Conservation (phyloP, 2,797 vertebrate genomes). For the Premnoplex brunnescens region DNA sequence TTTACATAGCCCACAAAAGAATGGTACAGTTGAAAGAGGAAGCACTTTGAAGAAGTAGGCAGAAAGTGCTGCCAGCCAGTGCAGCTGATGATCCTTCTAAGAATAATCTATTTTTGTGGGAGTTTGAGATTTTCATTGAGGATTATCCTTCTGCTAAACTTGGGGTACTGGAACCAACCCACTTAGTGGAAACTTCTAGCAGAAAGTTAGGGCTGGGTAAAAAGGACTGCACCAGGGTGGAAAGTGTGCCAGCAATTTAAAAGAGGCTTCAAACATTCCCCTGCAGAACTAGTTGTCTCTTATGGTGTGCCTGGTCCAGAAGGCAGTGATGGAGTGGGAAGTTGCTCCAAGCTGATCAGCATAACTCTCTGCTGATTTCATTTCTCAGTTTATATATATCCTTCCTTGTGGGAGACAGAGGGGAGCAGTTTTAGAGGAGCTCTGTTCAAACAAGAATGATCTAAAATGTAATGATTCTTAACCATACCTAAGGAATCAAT, state of each 20-base stretch:
- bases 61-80: neutral
- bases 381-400: neutral
- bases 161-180: neutral
- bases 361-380: neutral
- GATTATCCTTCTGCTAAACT: neutral
- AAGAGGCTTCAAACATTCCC: neutral
- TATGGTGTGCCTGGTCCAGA: neutral
- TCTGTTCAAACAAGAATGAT: neutral
- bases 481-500: neutral
- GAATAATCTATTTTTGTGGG: neutral
- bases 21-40: neutral
- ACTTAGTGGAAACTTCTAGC: neutral
- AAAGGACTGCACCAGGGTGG: neutral
- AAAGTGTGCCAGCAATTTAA: fast-evolving
- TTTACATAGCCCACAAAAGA: neutral
- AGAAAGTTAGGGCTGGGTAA: neutral
- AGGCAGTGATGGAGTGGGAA: neutral
- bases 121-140: neutral
- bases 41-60: neutral
- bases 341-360: neutral
- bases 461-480: neutral
- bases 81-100: neutral
- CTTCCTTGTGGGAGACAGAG: neutral
- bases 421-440: neutral
- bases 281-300: neutral